Conservation (phyloP, 2,113 vertebrate genomes). For the Hypomesus transpacificus region DNA sequence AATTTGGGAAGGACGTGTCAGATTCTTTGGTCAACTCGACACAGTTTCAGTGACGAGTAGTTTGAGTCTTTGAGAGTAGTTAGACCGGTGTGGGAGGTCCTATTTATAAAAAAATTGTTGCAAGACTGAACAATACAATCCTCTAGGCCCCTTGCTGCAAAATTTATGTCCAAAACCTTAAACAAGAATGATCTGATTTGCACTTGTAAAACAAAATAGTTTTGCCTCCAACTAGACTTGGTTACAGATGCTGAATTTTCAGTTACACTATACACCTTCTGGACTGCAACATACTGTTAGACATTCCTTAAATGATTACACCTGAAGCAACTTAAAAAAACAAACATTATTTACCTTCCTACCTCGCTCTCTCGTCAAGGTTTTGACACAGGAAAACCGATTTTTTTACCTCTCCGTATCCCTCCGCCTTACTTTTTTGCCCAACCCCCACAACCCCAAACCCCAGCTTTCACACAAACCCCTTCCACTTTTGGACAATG, state of each 20-base stretch:
- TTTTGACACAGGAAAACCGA: slow-evolving; percentile 26
- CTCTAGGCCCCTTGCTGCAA: too few relatives aligned
- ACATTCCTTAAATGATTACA: background rate
- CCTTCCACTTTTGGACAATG: background rate
- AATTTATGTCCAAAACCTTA: too few relatives aligned
- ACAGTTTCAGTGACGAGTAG: slow-evolving; percentile 42
- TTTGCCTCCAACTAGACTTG: too few relatives aligned
- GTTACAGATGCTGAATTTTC: too few relatives aligned
- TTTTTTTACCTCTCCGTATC: slow-evolving; percentile 18
- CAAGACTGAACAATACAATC: too few relatives aligned
- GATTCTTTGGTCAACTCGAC: slow-evolving; percentile 4
- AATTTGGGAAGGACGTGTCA: too few relatives aligned
- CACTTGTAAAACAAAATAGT: too few relatives aligned
- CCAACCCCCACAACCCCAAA: slow-evolving; percentile 13
- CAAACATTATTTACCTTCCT: background rate
- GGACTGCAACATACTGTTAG: background rate
- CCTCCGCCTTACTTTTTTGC: background rate
- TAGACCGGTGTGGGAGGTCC: slow-evolving; percentile 58
- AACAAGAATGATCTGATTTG: too few relatives aligned
- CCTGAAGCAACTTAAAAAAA: background rate
- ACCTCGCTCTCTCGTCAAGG: slow-evolving; percentile 12
- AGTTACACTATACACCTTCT: background rate
- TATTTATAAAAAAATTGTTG: slow-evolving; percentile 30
- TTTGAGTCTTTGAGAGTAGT: slow-evolving; percentile 42
- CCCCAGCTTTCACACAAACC: background rate